A percentile compares a stretch with the other conserved stretches of the same genome.
phyloP scores from a whole-genome alignment of 2,797 vertebrate species.

The Linurgus olivaceus region DNA sequence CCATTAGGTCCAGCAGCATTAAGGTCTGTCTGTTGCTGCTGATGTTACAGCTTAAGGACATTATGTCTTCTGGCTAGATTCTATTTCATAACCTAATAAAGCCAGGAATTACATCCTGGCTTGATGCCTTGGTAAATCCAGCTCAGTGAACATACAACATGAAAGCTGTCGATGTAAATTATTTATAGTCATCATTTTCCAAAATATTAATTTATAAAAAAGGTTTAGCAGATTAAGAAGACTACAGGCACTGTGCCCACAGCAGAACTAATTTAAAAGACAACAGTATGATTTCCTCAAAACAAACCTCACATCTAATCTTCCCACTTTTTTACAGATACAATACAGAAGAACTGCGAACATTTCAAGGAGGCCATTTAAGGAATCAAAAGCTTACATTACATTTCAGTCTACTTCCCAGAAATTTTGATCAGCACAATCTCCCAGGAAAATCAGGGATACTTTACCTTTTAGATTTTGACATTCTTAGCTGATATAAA shows the following conservation, averaged over 20 bases:
- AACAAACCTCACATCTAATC: neutral
- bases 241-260: neutral
- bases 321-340: neutral
- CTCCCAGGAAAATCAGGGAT: neutral
- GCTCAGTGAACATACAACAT: neutral
- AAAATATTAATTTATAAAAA: conserved; percentile 30
- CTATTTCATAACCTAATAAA: conserved; percentile 60
- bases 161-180: conserved; percentile 26
- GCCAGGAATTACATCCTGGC: conserved; percentile 25
- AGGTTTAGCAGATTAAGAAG: conserved; percentile 35
- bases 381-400: neutral
- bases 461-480: neutral
- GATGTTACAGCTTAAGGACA: conserved; percentile 25
- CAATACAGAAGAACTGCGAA: neutral
- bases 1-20: conserved; percentile 25
- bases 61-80: conserved; percentile 12
- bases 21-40: neutral
- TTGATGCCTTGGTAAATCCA: conserved; percentile 22
- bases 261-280: conserved; percentile 17
- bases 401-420: neutral
- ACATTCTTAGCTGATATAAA: neutral
- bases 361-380: conserved; percentile 11
- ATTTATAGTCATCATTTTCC: conserved; percentile 44
- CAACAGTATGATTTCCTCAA: neutral
- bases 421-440: neutral